These are phyloP conservation scores for Allolobophora icterica DNA, from an alignment of 2,888 invertebrate genomes.

Conservation along the genomic window DNA sequence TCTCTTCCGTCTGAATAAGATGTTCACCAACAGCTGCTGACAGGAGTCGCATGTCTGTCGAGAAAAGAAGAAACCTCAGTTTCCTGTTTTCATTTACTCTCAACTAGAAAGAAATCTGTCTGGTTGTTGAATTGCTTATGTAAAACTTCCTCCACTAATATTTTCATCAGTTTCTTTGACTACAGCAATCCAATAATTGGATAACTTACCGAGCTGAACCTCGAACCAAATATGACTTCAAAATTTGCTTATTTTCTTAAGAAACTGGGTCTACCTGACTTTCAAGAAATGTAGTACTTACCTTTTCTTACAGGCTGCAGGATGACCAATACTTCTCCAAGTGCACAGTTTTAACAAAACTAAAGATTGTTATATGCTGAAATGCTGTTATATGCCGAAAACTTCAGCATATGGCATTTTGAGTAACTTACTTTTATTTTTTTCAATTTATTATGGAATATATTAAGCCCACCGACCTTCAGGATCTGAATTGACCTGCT, in stretches of 20 bases:
- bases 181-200: neutral
- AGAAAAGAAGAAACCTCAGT: neutral
- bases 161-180: neutral
- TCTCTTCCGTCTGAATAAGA: neutral
- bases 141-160: neutral
- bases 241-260: neutral
- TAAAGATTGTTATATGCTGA: no score
- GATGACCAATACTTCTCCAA: no score
- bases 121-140: neutral
- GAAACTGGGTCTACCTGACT: neutral
- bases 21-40: neutral
- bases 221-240: neutral
- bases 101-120: neutral
- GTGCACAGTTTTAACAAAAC: no score
- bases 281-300: neutral
- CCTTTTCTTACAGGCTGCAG: neutral
- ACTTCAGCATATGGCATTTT: neutral
- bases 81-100: neutral
- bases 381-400: no score
- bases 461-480: conserved; percentile 18
- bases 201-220: neutral
- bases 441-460: neutral
- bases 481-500: neutral
- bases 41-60: neutral
- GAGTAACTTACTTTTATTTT: neutral